Conservation (phyloP, 2,888 invertebrate species). For the Eupelmus urozonus region DNA sequence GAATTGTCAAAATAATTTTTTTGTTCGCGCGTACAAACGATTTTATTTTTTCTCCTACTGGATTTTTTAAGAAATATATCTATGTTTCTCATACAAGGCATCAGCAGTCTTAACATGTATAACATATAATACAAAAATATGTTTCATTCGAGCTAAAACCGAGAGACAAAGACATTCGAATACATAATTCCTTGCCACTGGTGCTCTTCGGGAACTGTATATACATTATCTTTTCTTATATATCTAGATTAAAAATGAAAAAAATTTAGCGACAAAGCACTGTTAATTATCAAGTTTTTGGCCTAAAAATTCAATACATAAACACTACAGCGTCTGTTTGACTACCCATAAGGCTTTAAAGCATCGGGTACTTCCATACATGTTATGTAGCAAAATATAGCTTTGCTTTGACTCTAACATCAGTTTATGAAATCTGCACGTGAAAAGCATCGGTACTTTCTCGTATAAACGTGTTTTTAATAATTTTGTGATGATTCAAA, state of each 20-base stretch:
- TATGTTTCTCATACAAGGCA: constrained; percentile 66
- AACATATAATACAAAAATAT: constrained; percentile 69
- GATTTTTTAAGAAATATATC: constrained; percentile 47
- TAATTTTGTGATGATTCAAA: constrained; percentile 14
- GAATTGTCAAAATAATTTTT: constrained; percentile 51
- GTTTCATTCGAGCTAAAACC: constrained; percentile 57
- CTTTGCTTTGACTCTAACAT: constrained; percentile 13
- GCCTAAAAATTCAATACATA: constrained; percentile 35
- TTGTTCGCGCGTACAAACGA: constrained; percentile 30
- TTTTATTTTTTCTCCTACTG: constrained; percentile 27
- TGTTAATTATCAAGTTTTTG: constrained; percentile 42
- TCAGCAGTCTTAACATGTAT: constrained; percentile 67
- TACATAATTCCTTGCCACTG: constrained; percentile 34
- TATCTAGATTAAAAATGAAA: constrained; percentile 28
- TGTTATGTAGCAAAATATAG: constrained; percentile 33
- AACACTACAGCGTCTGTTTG: constrained; percentile 12
- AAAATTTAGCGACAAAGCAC: constrained; percentile 35
- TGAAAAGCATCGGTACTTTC: constrained; percentile 23
- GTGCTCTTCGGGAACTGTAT: constrained; percentile 44
- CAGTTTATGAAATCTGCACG: neutral
- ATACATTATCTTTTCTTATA: constrained; percentile 43
- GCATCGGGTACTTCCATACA: neutral
- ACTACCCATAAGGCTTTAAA: constrained; percentile 21
- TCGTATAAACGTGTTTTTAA: neutral
- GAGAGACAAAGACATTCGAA: constrained; percentile 35